A percentile compares a stretch with the other conserved stretches of the same genome.
Evolutionary conservation across 2,797 vertebrate genomes (phyloP).

Genomic region (Heterohyrax brucei): DNA sequence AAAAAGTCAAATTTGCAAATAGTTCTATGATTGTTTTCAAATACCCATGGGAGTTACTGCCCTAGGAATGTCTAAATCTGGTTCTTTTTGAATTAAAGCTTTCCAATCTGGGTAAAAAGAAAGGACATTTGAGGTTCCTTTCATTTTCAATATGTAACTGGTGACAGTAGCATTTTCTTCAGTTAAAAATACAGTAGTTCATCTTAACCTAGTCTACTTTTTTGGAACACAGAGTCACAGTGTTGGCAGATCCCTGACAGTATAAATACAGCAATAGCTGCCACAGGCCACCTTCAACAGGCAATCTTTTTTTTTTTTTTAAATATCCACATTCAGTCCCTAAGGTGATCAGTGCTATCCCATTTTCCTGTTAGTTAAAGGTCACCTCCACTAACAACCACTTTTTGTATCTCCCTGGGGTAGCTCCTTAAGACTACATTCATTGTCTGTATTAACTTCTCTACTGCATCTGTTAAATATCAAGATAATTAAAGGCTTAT

Average conservation of each 20-base stretch:
- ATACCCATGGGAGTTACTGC: not conserved
- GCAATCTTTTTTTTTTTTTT: conserved; percentile 78
- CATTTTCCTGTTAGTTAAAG: conserved; percentile 78
- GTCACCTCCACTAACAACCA: conserved; percentile 78
- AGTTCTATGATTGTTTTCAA: not conserved
- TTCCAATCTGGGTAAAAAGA: not conserved
- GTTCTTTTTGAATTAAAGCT: not conserved
- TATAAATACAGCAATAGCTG: conserved; percentile 52
- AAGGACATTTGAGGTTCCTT: not conserved
- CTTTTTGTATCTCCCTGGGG: conserved; percentile 77
- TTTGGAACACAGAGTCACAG: conserved; percentile 55
- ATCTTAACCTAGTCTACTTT: conserved; percentile 53
- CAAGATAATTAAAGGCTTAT: conserved; percentile 81
- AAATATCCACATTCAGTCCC: conserved; percentile 78
- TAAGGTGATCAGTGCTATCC: conserved; percentile 77
- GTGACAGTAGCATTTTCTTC: conserved; percentile 48
- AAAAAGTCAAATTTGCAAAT: not conserved
- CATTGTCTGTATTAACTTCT: conserved; percentile 81
- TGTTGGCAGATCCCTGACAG: conserved; percentile 3
- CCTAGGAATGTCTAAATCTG: not conserved
- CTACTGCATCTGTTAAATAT: conserved; percentile 80
- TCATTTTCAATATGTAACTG: conserved; percentile 22
- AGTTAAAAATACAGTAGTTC: not conserved
- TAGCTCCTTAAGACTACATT: conserved; percentile 72
- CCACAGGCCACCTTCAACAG: conserved; percentile 64